Percentiles rank a stretch among this genome's conserved stretches.
Evolutionary conservation across 2,888 invertebrate species (phyloP).

Genomic region (Leptopilina syphax): DNA sequence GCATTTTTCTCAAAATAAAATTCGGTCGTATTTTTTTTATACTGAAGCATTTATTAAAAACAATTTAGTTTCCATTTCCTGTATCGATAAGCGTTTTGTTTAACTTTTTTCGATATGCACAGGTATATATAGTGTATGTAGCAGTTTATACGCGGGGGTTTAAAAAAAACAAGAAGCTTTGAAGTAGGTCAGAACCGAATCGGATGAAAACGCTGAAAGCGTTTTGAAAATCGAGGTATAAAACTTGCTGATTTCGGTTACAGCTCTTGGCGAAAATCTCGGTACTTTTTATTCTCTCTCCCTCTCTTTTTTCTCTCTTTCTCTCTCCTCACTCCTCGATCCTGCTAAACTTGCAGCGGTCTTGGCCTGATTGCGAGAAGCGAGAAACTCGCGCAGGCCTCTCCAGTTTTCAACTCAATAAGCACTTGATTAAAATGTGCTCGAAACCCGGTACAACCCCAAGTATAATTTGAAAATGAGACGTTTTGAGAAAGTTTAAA

Average conservation of each 20-base stretch:
- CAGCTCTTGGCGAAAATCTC: slow-evolving; percentile 9
- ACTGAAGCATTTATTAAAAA: background rate
- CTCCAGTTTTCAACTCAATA: slow-evolving; percentile 68
- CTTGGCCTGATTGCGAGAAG: slow-evolving; percentile 27
- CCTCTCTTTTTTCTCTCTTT: slow-evolving; percentile 10
- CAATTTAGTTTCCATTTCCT: slow-evolving; percentile 15
- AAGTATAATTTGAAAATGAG: slow-evolving; percentile 67
- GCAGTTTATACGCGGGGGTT: background rate
- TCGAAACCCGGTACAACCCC: slow-evolving; percentile 47
- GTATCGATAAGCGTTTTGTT: slow-evolving; percentile 13
- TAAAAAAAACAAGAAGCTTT: background rate
- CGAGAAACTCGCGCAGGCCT: slow-evolving; percentile 23
- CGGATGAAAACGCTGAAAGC: slow-evolving; percentile 10
- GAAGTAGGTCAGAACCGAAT: slow-evolving; percentile 14
- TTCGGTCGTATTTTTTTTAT: background rate
- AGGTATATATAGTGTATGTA: background rate
- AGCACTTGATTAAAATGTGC: slow-evolving; percentile 69
- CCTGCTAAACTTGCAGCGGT: slow-evolving; percentile 17
- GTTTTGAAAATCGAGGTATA: slow-evolving; percentile 11
- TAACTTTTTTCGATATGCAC: background rate
- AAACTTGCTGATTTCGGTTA: slow-evolving; percentile 20
- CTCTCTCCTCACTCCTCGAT: background rate
- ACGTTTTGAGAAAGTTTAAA: slow-evolving; percentile 65
- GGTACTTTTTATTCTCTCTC: slow-evolving; percentile 15
- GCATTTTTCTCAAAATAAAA: too few species aligned